These are phyloP conservation scores for Python bivittatus DNA, from an alignment of 2,113 vertebrate species.

Conservation along the genomic window DNA sequence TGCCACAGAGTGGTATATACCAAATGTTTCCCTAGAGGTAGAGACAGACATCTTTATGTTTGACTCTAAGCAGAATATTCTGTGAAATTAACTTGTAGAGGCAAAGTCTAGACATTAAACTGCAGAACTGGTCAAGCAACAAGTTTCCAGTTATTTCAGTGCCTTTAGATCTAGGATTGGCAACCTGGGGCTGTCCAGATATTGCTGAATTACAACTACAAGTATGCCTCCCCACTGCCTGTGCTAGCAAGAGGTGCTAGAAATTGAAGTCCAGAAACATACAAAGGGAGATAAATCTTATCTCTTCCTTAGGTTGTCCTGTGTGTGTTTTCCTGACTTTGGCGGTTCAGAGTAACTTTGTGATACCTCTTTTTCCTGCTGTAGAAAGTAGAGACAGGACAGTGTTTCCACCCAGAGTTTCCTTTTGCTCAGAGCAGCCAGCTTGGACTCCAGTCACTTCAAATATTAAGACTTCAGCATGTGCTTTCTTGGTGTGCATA, in stretches of 20 bases:
- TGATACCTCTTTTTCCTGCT: neutral
- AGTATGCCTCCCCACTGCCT: neutral
- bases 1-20: slow-evolving; percentile 1
- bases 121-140: neutral
- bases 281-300: neutral
- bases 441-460: slow-evolving; percentile 52
- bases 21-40: neutral
- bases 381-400: slow-evolving; percentile 19
- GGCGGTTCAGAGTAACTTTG: neutral
- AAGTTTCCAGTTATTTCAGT: neutral
- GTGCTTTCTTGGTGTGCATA: slow-evolving; percentile 32
- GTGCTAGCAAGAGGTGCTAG: neutral
- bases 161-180: neutral
- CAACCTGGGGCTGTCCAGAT: neutral
- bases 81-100: neutral
- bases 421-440: slow-evolving; percentile 37
- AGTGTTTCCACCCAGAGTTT: slow-evolving; percentile 49
- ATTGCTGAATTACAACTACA: neutral
- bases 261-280: neutral
- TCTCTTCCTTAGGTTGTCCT: neutral
- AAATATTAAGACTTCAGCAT: slow-evolving; percentile 51
- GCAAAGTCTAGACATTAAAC: neutral
- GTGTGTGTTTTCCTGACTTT: neutral
- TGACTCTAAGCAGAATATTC: slow-evolving; percentile 15
- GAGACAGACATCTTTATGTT: neutral